Base-by-base conservation (phyloP, 2,113 vertebrate genomes). In the Lepus timidus region DNA sequence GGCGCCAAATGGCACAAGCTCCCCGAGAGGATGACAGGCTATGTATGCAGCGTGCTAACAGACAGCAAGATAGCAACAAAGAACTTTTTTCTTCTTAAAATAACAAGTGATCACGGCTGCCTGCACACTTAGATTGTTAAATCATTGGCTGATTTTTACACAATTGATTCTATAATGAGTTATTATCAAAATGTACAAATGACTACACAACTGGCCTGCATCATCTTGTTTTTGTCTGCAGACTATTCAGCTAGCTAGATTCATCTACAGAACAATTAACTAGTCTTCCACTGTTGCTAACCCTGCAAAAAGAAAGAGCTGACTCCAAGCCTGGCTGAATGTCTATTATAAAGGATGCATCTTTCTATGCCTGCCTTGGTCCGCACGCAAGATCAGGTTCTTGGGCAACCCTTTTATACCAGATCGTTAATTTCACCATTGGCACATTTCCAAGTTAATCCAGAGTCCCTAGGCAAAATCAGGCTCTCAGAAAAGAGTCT, bases 141-240 rank as follows among this genome's bases (percentile, higher is more conserved):
- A 58, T 90, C 17, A 7, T 13, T 90, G 52, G 9, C 22, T 67
- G 20, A 71, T 67, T 88, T 58, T 73, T 64, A 64, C 1, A 52
- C 10, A 88, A 33, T 23, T 7, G 5, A 87, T 61, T 79, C 65
- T 20, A 12, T 87, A 29, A 87, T 51, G 31, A 68, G 19, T 39
- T 51, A 14, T 79, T 84, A 61, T 14, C 31, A 88, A 88, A 55
- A 81, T 62, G 4, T 71, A 52, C 71, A 90, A 85, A 10, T 78
- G 62, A 78, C 39, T 87, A 33, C 88, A 84, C 51, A 88, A 65
- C 29, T 83, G 10, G 29, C 10, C 33, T 67, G 39, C 14, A 86
- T 73, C 31, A 25, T 78, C 81, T 88, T 5, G 14, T 61, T 93
- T 94, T 89, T 96, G 58, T 85, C 88, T 71, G 62, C 52, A 87